Evolutionary conservation across 64 coral and sea anemone species (phyloP).

Genomic region (Actinia tenebrosa): DNA sequence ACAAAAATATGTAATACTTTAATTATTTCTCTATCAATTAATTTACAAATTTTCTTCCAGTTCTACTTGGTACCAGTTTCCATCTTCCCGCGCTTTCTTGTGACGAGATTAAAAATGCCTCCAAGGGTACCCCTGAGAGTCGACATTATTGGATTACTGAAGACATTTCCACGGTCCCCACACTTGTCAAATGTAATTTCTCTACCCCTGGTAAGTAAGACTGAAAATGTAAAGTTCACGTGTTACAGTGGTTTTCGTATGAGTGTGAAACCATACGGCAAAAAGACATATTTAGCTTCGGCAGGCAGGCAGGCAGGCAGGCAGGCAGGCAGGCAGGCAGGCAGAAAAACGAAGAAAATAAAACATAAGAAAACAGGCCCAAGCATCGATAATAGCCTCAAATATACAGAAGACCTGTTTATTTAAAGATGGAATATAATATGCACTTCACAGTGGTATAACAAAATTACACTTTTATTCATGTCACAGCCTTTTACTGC

Average conservation of each 20-base stretch:
- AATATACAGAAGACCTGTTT: too few relatives aligned
- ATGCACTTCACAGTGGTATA: not conserved
- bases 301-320: too few relatives aligned
- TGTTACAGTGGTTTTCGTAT: too few relatives aligned
- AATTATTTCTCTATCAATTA: not conserved
- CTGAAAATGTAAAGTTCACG: not conserved
- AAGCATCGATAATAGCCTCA: too few relatives aligned
- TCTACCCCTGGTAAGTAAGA: not conserved
- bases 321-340: too few relatives aligned
- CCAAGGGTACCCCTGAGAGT: slow-evolving; percentile 1
- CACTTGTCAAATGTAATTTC: not conserved
- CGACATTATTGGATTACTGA: not conserved
- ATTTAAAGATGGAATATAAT: too few relatives aligned
- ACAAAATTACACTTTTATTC: not conserved
- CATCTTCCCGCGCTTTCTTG: not conserved
- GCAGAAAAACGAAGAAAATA: too few relatives aligned
- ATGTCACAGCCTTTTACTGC: not conserved
- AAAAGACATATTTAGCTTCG: too few relatives aligned
- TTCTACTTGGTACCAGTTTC: not conserved
- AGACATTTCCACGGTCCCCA: not conserved
- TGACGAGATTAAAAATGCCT: not conserved
- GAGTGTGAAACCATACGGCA: too few relatives aligned
- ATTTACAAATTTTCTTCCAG: not conserved
- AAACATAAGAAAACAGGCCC: too few relatives aligned
- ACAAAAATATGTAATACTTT: too few relatives aligned